Evolutionary conservation across 1,140 invertebrate species (phyloP), one percentile per base, ranked within the genome.

Genomic region (Chrysomallon squamiferum): DNA sequence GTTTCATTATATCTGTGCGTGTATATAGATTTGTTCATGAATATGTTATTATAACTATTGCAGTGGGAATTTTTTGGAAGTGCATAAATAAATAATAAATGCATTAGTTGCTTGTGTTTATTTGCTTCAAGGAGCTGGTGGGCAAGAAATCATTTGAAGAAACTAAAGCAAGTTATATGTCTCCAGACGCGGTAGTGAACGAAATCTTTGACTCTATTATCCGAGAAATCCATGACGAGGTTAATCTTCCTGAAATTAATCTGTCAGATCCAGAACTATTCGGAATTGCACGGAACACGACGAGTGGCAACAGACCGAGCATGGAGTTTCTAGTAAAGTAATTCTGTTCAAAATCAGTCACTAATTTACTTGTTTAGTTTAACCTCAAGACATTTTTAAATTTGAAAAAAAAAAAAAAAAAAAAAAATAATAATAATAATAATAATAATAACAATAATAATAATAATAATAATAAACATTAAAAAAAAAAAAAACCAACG

Each of bases 181-280:
- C 59, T 29, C 45, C 72, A 35, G 60, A 67, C 13, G 71, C 59
- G 38, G 76, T 86, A n/a, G 65, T 76, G 13, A 47, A 75, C 41
- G 85, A 86, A 74, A 75, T 86, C 45, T 86, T 84, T 77, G 61
- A 79, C 54, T 86, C 85, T 3, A 79, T 84, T 25, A 38, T 83
- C 2, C 61, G 78, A 59, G 85, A 86, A 71, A 71, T 86, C 6
- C 67, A 70, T 50, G 84, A 85, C 76, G 85, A 86, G 74, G 79
- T 85, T 0, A 86, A 85, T 64, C 76, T 86, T 62, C 79, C 83
- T 41, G 7, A 15, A 25, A 20, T 60, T 9, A 59, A 33, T 38
- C 65, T 86, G 2, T 68, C 69, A 11, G 59, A 69, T 13, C 82
- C 84, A 38, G n/a, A 74, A 20, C 54, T 86, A 11, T 63, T 85